A percentile compares a stretch with the other conserved stretches of the same genome.
Evolutionary conservation across 2,888 invertebrate genomes (phyloP).

Genomic region (Pristionchus maxplancki): DNA sequence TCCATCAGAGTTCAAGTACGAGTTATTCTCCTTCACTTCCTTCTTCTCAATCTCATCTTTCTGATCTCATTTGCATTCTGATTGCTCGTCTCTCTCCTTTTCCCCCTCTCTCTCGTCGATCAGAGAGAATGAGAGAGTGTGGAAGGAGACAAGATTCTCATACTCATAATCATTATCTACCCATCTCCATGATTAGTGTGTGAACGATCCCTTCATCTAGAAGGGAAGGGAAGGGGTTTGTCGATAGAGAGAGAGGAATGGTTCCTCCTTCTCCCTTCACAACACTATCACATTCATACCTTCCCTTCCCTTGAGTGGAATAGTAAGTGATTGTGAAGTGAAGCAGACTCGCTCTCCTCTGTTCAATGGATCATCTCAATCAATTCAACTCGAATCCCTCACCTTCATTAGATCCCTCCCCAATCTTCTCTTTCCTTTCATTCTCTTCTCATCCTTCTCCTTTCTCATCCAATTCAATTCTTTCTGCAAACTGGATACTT

Average conservation of each 20-base stretch:
- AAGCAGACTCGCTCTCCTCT: not conserved
- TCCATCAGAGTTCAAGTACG: not conserved
- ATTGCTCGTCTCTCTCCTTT: not conserved
- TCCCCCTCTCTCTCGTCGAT: not conserved
- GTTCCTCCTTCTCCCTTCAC: not conserved
- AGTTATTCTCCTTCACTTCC: not conserved
- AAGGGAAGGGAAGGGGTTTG: not conserved
- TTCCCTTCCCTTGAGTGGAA: not conserved
- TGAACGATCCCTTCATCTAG: not conserved
- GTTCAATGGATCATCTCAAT: not conserved
- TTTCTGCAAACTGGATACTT: not conserved
- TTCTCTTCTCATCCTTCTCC: not conserved
- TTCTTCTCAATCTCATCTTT: not conserved
- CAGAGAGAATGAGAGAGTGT: not conserved
- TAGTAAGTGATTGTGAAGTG: not conserved
- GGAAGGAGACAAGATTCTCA: not conserved
- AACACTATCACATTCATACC: not conserved
- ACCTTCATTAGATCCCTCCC: not conserved
- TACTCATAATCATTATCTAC: not conserved
- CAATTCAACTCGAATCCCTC: not conserved
- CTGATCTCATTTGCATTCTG: not conserved
- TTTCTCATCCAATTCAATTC: slow-evolving; percentile 5
- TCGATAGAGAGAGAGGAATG: no score
- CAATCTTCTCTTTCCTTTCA: not conserved
- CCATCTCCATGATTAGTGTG: not conserved